These are phyloP conservation scores for Tipula unca DNA, from an alignment of 2,888 invertebrate genomes.

Conservation along the genomic window DNA sequence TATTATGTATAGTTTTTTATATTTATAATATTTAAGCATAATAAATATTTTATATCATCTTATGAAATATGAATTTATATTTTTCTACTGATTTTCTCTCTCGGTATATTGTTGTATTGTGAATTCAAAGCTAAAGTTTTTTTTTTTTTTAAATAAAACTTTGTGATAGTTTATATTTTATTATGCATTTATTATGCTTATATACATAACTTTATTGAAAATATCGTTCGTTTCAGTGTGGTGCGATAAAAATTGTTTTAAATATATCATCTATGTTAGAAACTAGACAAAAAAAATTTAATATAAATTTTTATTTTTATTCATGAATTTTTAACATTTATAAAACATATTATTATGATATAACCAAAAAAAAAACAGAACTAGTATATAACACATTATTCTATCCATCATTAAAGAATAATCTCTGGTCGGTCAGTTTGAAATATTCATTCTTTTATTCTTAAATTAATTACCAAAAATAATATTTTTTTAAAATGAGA, in stretches of 20 bases:
- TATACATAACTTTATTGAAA: not conserved
- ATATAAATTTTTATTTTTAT: too few relatives aligned
- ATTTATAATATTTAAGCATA: not conserved
- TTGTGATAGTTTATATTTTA: not conserved
- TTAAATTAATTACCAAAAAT: too few relatives aligned
- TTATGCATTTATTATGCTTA: not conserved
- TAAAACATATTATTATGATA: too few relatives aligned
- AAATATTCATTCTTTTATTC: too few relatives aligned
- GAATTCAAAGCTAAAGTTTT: not conserved
- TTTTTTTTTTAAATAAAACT: not conserved
- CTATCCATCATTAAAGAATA: too few relatives aligned
- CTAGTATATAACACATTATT: too few relatives aligned
- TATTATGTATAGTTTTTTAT: not conserved
- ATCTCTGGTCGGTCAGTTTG: too few relatives aligned
- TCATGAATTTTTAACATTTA: too few relatives aligned
- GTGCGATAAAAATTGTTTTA: not conserved
- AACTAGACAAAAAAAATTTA: too few relatives aligned
- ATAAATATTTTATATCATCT: not conserved
- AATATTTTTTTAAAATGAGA: too few relatives aligned
- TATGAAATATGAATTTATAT: not conserved
- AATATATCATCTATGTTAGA: not conserved
- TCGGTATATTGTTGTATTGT: not conserved
- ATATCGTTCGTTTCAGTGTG: not conserved
- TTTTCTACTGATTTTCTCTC: not conserved
- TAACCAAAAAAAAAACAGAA: too few relatives aligned